Conservation (phyloP, 2,888 invertebrate genomes). For the Lottia scabra region DNA sequence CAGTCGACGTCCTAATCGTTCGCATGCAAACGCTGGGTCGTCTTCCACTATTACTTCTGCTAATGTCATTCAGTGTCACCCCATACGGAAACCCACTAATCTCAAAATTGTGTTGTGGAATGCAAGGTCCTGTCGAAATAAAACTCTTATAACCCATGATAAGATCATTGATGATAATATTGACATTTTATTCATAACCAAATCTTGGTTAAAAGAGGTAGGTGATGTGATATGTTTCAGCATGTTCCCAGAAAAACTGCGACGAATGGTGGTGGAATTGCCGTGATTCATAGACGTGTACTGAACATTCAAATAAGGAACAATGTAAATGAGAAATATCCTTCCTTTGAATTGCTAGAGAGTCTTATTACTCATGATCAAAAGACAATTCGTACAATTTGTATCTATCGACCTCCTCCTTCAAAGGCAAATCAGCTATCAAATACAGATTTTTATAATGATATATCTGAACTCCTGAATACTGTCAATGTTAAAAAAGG, state of each 20-base stretch:
- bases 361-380: not conserved
- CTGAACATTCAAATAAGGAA: not conserved
- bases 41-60: not conserved
- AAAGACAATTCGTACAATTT: not conserved
- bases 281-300: not conserved
- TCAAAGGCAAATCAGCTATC: not conserved
- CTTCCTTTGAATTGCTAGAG: not conserved
- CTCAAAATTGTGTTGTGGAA: not conserved
- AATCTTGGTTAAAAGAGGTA: not conserved
- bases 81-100: not conserved
- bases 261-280: not conserved
- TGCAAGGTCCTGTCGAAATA: not conserved
- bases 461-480: not conserved
- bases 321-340: not conserved
- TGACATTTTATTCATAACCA: not conserved
- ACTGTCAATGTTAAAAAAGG: not conserved
- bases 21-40: too few species aligned
- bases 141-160: not conserved
- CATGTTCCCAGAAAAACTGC: not conserved
- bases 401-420: not conserved
- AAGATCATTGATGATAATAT: not conserved
- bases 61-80: not conserved
- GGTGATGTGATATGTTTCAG: not conserved
- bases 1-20: too few species aligned
- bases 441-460: not conserved